A percentile compares a stretch with the other conserved stretches of the same genome.
Conservation (phyloP, 30 jellyfish, hydroid and myxozoan genomes). For the Hydractinia echinata region DNA sequence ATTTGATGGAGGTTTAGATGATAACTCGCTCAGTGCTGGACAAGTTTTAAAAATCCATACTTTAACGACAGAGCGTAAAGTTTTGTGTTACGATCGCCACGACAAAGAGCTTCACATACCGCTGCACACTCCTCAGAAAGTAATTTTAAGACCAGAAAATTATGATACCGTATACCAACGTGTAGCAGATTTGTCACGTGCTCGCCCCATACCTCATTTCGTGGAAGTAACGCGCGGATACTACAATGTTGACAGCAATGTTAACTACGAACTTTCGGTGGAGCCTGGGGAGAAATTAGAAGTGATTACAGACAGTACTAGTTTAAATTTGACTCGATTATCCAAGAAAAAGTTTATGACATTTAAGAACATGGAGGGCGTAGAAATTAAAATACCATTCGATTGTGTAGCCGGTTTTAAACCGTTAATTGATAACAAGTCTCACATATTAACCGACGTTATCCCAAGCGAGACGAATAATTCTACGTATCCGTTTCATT, state of each 20-base stretch:
- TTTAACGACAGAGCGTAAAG: constrained; percentile 44
- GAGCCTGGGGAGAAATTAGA: constrained; percentile 86
- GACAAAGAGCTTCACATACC: constrained; percentile 74
- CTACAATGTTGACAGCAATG: constrained; percentile 56
- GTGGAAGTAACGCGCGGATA: constrained; percentile 87
- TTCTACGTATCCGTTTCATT: constrained; percentile 43
- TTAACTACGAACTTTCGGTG: constrained; percentile 54
- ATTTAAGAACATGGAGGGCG: constrained; percentile 50
- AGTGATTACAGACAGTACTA: constrained; percentile 41
- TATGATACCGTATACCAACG: constrained; percentile 43
- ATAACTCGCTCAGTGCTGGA: constrained; percentile 85
- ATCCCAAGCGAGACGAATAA: constrained; percentile 17
- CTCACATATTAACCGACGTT: constrained; percentile 43
- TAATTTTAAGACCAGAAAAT: constrained; percentile 53
- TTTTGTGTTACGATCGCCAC: constrained; percentile 45
- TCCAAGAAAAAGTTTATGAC: constrained; percentile 29
- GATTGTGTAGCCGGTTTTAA: constrained; percentile 68
- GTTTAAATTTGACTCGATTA: constrained; percentile 10
- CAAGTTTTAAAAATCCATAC: constrained; percentile 79
- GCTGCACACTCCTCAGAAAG: constrained; percentile 44
- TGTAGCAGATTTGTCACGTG: constrained; percentile 63
- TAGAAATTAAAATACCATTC: constrained; percentile 59
- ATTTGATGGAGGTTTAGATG: constrained; percentile 74
- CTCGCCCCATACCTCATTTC: constrained; percentile 71
- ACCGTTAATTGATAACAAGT: constrained; percentile 43